Percentiles rank a stretch among this genome's conserved stretches.
Conservation (phyloP, 2,113 vertebrate species). For the Oreochromis spilurus region DNA sequence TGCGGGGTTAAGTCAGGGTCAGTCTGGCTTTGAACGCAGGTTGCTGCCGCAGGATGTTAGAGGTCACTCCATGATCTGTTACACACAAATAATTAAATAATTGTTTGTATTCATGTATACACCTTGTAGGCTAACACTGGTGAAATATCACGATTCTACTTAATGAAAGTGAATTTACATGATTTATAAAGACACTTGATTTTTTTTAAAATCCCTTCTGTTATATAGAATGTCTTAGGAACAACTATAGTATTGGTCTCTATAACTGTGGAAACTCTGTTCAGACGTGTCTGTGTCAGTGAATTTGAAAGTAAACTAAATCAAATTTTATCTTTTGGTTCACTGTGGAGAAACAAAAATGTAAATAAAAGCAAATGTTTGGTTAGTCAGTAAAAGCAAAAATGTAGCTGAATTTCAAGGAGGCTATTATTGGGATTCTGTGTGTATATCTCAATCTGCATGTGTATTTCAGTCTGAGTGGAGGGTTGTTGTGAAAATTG, state of each 20-base stretch:
- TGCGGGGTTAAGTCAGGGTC: background rate
- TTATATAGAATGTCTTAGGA: background rate
- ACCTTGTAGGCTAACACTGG: background rate
- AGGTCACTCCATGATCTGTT: background rate
- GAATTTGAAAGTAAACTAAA: background rate
- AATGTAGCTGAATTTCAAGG: background rate
- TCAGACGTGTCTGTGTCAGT: background rate
- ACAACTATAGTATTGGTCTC: background rate
- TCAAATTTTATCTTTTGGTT: background rate
- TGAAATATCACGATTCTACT: background rate
- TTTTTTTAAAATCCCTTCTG: background rate
- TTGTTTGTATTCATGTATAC: background rate
- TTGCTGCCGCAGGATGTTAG: background rate
- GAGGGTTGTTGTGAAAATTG: background rate
- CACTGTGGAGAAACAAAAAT: background rate
- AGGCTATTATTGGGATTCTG: background rate
- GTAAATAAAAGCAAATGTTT: background rate
- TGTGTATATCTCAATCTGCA: background rate
- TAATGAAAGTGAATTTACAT: background rate
- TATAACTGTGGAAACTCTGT: background rate
- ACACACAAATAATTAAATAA: background rate
- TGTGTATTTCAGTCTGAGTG: background rate
- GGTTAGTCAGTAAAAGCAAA: background rate
- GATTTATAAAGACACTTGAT: background rate
- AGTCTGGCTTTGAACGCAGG: slow-evolving; percentile 9